phyloP scores from a whole-genome alignment of 2,888 invertebrate species.

The Micropterix aruncella region DNA sequence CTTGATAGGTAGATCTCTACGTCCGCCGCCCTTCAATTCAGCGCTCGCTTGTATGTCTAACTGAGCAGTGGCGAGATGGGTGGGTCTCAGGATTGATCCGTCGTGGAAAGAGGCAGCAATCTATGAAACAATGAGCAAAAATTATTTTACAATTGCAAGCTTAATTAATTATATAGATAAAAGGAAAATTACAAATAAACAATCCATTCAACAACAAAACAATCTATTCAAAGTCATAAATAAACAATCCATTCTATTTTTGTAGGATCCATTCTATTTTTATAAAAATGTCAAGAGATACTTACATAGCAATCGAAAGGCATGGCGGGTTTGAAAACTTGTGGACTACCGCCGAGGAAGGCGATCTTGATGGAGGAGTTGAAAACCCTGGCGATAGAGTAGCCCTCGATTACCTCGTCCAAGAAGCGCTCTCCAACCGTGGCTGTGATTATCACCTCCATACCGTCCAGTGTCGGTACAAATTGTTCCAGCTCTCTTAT shows the following conservation, averaged over 20 bases:
- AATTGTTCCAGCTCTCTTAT: slow-evolving; percentile 60
- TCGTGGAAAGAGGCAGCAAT: slow-evolving; percentile 85
- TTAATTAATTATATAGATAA: too few species aligned
- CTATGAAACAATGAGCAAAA: too few species aligned
- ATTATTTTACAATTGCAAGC: too few species aligned
- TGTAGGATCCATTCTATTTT: too few species aligned
- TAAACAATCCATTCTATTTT: too few species aligned
- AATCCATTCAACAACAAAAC: background rate
- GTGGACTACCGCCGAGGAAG: slow-evolving; percentile 81
- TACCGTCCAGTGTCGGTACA: slow-evolving; percentile 53
- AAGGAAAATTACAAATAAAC: too few species aligned
- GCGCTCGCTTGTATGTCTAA: slow-evolving; percentile 54
- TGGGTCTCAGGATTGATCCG: slow-evolving; percentile 59
- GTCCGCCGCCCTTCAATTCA: slow-evolving; percentile 45
- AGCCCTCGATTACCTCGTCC: slow-evolving; percentile 74
- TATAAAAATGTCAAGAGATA: too few species aligned
- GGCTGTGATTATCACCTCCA: slow-evolving; percentile 73
- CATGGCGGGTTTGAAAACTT: slow-evolving; percentile 93
- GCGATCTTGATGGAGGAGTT: slow-evolving; percentile 73
- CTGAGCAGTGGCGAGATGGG: slow-evolving; percentile 46
- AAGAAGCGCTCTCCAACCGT: slow-evolving; percentile 79
- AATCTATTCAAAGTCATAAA: slow-evolving; percentile 3
- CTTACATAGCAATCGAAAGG: slow-evolving; percentile 75
- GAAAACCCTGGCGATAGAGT: slow-evolving; percentile 74
- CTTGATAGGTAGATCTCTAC: slow-evolving; percentile 44